A percentile compares a stretch with the other conserved stretches of the same genome.
Conservation (phyloP, 1,140 invertebrate genomes). For the Dendroctonus valens region DNA sequence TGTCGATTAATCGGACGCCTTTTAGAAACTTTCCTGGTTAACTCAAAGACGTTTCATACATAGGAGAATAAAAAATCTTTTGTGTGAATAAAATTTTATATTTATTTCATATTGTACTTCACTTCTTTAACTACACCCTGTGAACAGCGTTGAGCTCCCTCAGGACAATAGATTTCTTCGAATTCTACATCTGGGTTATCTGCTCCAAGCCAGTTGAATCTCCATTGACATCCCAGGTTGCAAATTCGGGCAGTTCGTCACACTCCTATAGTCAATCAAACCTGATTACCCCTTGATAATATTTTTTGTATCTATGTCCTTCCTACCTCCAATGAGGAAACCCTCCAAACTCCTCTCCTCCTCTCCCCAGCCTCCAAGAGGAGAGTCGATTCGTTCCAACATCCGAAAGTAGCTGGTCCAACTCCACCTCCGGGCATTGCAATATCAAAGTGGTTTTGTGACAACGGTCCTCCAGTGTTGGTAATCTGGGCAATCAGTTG, state of each 20-base stretch:
- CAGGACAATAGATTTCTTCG: conserved; percentile 21
- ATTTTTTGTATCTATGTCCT: background rate
- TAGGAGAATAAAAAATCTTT: too few relatives aligned
- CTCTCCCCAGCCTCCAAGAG: conserved; percentile 19
- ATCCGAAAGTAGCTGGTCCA: conserved; percentile 16
- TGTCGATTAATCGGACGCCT: too few relatives aligned
- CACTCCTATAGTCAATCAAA: conserved; percentile 11
- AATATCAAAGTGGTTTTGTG: conserved; percentile 29
- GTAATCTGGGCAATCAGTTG: conserved; percentile 26
- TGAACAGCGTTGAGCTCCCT: conserved; percentile 3
- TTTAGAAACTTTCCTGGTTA: too few relatives aligned
- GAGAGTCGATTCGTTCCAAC: conserved; percentile 17
- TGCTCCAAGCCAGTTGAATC: conserved; percentile 14
- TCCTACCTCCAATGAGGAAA: background rate
- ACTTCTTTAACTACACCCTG: background rate
- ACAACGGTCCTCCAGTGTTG: conserved; percentile 26
- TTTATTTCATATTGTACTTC: too few relatives aligned
- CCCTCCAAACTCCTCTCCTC: conserved; percentile 5
- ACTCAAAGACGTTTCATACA: too few relatives aligned
- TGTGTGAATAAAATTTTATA: too few relatives aligned
- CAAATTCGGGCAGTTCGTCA: conserved; percentile 8
- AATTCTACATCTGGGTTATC: conserved; percentile 9
- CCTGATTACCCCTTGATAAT: background rate
- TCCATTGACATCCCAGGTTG: conserved; percentile 23
- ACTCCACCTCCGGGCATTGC: conserved; percentile 26